Conservation (phyloP, 1,140 invertebrate species). For the Mamestra configurata region DNA sequence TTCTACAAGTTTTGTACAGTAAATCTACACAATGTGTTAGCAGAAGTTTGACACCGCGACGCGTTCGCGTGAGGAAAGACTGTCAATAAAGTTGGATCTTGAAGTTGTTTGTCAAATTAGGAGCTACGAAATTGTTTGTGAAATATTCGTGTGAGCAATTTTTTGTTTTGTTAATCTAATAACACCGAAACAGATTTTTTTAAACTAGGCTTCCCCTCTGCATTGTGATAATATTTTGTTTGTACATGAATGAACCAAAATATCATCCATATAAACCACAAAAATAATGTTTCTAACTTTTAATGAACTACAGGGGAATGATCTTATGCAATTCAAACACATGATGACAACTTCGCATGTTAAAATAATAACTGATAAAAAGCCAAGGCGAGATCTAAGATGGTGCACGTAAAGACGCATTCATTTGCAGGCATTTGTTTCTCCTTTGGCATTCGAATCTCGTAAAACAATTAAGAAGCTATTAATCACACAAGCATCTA, state of each 20-base stretch:
- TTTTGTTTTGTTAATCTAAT: too few species aligned
- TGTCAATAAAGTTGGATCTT: neutral
- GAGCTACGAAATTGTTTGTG: neutral
- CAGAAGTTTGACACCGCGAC: constrained; percentile 16
- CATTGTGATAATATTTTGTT: too few species aligned
- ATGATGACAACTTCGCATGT: neutral
- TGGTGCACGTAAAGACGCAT: constrained; percentile 2
- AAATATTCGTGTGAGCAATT: neutral
- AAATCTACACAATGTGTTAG: neutral
- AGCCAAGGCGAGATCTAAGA: neutral
- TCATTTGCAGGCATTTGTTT: constrained; percentile 1
- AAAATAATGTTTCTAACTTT: too few species aligned
- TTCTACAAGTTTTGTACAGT: constrained; percentile 2
- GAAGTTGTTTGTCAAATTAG: constrained; percentile 7
- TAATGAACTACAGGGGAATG: neutral
- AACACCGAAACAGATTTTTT: too few species aligned
- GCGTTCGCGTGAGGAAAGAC: neutral
- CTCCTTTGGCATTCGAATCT: constrained; percentile 2
- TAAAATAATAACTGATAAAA: neutral
- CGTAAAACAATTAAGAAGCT: neutral
- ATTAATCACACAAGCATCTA: constrained; percentile 8
- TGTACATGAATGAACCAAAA: too few species aligned
- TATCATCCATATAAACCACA: neutral
- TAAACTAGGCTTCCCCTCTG: too few species aligned
- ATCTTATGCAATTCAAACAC: neutral